phyloP scores from a whole-genome alignment of 2,888 invertebrate genomes.

The Sesia bembeciformis region DNA sequence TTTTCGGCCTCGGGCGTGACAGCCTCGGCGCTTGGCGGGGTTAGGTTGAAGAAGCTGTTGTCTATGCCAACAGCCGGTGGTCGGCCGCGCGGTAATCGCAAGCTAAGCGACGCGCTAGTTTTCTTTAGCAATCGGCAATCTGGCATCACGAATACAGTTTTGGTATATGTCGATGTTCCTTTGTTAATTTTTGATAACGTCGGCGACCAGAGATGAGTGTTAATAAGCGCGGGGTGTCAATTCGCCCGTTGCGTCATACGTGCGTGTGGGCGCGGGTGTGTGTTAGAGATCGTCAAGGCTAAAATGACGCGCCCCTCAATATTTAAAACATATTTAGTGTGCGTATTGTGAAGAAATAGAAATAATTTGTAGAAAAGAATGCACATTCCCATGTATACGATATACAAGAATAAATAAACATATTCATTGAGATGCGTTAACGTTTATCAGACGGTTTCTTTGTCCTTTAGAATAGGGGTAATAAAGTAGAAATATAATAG shows the following conservation, averaged over 20 bases:
- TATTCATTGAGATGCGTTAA: too few relatives aligned
- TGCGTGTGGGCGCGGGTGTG: constrained; percentile 19
- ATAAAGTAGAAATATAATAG: too few relatives aligned
- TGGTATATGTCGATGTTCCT: neutral
- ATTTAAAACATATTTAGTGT: too few relatives aligned
- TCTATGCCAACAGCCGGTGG: constrained; percentile 57
- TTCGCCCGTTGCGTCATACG: constrained; percentile 25
- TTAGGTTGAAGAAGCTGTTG: constrained; percentile 53
- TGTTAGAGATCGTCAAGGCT: too few relatives aligned
- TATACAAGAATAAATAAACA: too few relatives aligned
- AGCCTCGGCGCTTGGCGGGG: constrained; percentile 64
- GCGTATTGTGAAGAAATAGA: too few relatives aligned
- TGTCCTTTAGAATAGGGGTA: too few relatives aligned
- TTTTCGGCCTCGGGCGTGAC: constrained; percentile 31
- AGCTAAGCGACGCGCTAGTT: constrained; percentile 56
- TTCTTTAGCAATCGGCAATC: constrained; percentile 69
- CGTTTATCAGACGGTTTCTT: too few relatives aligned
- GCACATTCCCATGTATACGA: too few relatives aligned
- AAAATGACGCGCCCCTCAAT: too few relatives aligned
- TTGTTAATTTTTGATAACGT: neutral
- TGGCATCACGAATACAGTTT: constrained; percentile 32
- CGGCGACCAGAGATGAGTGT: constrained; percentile 4
- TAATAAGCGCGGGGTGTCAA: constrained; percentile 7
- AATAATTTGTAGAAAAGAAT: too few relatives aligned
- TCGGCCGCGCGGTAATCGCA: constrained; percentile 56